Base-by-base conservation (phyloP, 2,113 vertebrate species). In the Forbesichthys papilliferus region DNA sequence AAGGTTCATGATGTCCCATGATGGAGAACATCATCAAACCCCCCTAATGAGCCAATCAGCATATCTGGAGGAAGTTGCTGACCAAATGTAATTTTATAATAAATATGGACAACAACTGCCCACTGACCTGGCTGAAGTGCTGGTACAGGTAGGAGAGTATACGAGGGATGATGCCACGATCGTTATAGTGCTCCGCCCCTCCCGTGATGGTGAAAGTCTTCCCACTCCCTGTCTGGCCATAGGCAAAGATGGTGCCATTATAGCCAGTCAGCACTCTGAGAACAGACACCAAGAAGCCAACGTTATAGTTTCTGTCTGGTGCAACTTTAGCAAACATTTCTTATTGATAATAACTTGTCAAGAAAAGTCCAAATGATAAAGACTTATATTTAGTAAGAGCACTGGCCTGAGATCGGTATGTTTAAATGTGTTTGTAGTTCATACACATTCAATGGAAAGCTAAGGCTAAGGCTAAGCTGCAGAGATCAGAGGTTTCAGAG, bases 161-260 rank as follows among this genome's bases (percentile, higher is more conserved):
- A 78, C 96, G 94, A 27, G 98, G 96, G 88, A 99, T 95, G 64
- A 99, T 94, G 69, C 97, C 98, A 61, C 98, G 87, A 79, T 99
- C 97, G 0, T 75, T 88, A 81, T 96, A 98, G 53, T 84, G 92
- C 76, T 97, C 95, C 0, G 96, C 94, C 16, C 97, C 97, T 18
- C 98, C 98, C 0, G 96, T 98, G 82, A 99, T 96, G 59, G 96
- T 98, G 75, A 99, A 99, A 0, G 97, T 99, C 89, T 99, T 99
- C 1, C 98, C 98, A 5, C 96, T 99, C 68, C 96, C 96, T 0
- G 98, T 99, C 85, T 99, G 98, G 8, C 98, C 97, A 18, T 99
- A 99, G 1, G 98, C 98, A 83, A 99, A 98, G 78, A 99, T 92
- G 64, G 98, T 98, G 20, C 96, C 95, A 65, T 99, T 99, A 79